phyloP scores from a whole-genome alignment of 2,888 invertebrate genomes.

The Teinopalpus imperialis region DNA sequence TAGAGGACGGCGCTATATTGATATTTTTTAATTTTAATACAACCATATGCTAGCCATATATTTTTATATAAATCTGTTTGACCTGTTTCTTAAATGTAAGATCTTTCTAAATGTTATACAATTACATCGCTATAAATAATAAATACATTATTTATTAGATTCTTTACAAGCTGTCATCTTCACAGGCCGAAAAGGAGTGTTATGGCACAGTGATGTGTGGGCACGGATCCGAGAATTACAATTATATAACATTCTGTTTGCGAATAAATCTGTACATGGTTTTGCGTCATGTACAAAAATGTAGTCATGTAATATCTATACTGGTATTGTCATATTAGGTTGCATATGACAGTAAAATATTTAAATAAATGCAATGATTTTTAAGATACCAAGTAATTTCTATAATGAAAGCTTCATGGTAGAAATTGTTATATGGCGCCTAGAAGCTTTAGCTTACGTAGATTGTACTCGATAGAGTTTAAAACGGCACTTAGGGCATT shows the following conservation, averaged over 20 bases:
- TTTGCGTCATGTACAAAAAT: conserved; percentile 53
- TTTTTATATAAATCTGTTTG: conserved; percentile 11
- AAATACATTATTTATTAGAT: conserved; percentile 14
- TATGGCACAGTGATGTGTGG: conserved; percentile 30
- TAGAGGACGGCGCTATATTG: no score
- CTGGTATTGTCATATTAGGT: conserved; percentile 70
- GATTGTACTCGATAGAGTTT: conserved; percentile 20
- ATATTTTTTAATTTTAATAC: no score
- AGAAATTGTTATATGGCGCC: conserved; percentile 51
- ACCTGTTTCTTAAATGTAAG: conserved; percentile 11
- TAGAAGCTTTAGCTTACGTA: conserved; percentile 60
- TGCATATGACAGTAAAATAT: conserved; percentile 35
- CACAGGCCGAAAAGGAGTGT: conserved; percentile 28
- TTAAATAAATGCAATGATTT: conserved; percentile 15
- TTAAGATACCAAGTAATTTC: conserved; percentile 27
- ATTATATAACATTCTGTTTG: conserved; percentile 38
- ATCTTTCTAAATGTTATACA: conserved; percentile 8
- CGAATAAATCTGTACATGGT: conserved; percentile 44
- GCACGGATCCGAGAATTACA: conserved; percentile 28
- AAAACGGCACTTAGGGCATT: conserved; percentile 11
- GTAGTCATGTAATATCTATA: conserved; percentile 57
- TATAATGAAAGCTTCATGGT: conserved; percentile 28
- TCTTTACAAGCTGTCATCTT: conserved; percentile 22
- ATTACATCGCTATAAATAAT: conserved; percentile 7
- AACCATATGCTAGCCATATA: no score